Conservation (phyloP, 2,888 invertebrate genomes). For the Octodonta nipae region DNA sequence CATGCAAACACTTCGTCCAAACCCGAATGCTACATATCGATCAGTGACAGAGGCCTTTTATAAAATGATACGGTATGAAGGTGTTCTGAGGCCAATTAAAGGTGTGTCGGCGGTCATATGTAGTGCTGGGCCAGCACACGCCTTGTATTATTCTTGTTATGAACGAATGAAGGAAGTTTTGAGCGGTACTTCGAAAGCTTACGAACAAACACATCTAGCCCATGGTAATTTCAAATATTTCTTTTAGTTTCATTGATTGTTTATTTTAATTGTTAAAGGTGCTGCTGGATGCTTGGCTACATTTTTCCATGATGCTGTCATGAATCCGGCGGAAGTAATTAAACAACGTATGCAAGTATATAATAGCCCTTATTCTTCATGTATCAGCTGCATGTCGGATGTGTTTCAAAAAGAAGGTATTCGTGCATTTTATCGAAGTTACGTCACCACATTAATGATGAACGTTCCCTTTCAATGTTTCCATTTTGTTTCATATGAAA, state of each 20-base stretch:
- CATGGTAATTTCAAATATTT: too few species aligned
- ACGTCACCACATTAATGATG: slow-evolving; percentile 4
- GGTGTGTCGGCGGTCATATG: slow-evolving; percentile 4
- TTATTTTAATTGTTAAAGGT: too few species aligned
- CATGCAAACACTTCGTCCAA: too few species aligned
- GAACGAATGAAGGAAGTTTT: slow-evolving; percentile 4
- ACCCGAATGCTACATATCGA: slow-evolving; percentile 9
- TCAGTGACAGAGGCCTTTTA: slow-evolving; percentile 2
- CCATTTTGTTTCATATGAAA: slow-evolving; percentile 6
- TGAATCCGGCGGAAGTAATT: too few species aligned
- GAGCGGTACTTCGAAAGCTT: background rate
- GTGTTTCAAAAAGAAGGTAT: slow-evolving; percentile 5
- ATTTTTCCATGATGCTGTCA: slow-evolving; percentile 5
- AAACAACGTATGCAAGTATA: too few species aligned
- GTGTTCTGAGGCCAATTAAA: slow-evolving; percentile 5
- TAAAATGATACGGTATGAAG: slow-evolving; percentile 5
- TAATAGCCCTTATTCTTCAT: too few species aligned
- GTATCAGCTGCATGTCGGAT: slow-evolving; percentile 3
- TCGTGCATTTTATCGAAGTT: slow-evolving; percentile 6
- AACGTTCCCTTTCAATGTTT: slow-evolving; percentile 7
- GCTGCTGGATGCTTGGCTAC: slow-evolving; percentile 5
- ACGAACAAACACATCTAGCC: too few species aligned
- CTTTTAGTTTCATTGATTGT: too few species aligned
- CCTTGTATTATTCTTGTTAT: slow-evolving; percentile 5
- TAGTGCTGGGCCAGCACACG: slow-evolving; percentile 6